Evolutionary conservation across 2,888 invertebrate species (phyloP), one percentile per base, ranked within the genome.

Genomic region (Leucoma salicis): DNA sequence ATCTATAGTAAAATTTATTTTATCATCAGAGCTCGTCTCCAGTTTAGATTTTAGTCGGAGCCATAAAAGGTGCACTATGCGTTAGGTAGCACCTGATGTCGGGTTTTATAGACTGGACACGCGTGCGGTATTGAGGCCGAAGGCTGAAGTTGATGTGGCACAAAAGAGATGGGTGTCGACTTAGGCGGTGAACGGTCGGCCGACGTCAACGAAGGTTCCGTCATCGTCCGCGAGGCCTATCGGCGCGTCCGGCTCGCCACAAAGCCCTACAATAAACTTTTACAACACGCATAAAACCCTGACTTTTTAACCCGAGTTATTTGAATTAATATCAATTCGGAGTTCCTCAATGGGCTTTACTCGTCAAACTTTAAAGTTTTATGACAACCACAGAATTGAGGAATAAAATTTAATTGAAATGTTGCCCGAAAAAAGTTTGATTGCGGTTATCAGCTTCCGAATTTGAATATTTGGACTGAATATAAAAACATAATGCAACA

Each of bases 281-380:
- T 89, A 89, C 86, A 87, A 70, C 89, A 62, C 76, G 74, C 83
- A 89, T 89, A 89, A 89, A 89, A 89, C 83, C 87, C 87, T 77
- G 88, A 88, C 87, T 89, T 89, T 89, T 89, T 89, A 87, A 87
- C 87, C 89, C 76, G 76, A 87, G 82, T 88, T 89, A 89, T 89
- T 89, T 89, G 89, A 88, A 89, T 89, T 89, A 87, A 88, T 89
- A 88, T 89, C 87, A 86, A 88, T 88, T 82, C 88, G 79, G 85
- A 85, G 85, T 86, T 87, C 77, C 87, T 89, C 88, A 89, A 88
- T 89, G 89, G 89, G 84, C 83, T 88, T 88, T 80, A 88, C 88
- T 87, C 81, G 86, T 89, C 88, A 79, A 82, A 87, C 84, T 82
- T 82, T 89, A 87, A 87, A 88, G 75, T 87, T 89, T 89, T 89